Evolutionary conservation across 2,113 vertebrate genomes (phyloP).

Genomic region (Rissa tridactyla): DNA sequence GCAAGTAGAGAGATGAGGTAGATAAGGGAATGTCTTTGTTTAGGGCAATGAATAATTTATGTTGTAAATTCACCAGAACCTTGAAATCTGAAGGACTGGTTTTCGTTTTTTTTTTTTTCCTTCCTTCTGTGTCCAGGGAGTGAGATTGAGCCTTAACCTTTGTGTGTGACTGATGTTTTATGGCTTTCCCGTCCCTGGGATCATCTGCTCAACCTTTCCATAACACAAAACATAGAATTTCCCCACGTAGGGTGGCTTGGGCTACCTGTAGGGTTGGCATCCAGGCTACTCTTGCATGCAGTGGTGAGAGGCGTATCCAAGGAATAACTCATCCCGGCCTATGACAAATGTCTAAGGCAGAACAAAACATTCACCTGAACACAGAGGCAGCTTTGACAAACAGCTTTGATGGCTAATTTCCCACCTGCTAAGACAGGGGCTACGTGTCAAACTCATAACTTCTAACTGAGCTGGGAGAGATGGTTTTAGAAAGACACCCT

Average conservation of each 20-base stretch:
- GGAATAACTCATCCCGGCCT: not conserved
- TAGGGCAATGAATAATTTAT: slow-evolving; percentile 50
- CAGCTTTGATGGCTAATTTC: not conserved
- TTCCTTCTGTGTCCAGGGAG: not conserved
- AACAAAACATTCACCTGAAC: not conserved
- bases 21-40: slow-evolving; percentile 40
- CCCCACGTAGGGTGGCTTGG: not conserved
- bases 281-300: not conserved
- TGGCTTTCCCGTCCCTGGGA: not conserved
- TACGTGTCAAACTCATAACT: not conserved
- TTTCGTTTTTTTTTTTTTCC: not conserved
- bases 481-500: not conserved
- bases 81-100: slow-evolving; percentile 12
- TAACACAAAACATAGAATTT: not conserved
- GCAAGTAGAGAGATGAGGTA: slow-evolving; percentile 33
- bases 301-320: not conserved
- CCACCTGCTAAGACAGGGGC: not conserved
- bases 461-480: not conserved
- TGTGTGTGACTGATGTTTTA: not conserved
- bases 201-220: not conserved
- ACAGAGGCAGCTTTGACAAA: not conserved
- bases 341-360: not conserved
- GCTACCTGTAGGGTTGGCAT: not conserved
- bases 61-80: not conserved
- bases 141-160: not conserved